These are phyloP conservation scores for Chelonus insularis DNA, from an alignment of 1,140 invertebrate genomes.

Conservation along the genomic window DNA sequence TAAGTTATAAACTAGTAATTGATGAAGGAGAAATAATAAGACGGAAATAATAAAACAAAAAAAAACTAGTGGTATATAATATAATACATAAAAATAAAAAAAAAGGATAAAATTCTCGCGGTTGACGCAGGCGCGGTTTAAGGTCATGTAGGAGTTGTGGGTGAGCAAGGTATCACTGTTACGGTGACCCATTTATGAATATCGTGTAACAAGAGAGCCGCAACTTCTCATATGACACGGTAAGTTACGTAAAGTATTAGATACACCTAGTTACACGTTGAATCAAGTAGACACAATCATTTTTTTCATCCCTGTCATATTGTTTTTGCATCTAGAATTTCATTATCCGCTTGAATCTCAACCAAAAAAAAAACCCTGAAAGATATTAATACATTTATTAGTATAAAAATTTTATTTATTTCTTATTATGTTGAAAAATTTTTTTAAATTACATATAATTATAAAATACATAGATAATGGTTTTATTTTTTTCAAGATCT, in stretches of 20 bases:
- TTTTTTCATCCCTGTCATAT: background rate
- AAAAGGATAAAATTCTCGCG: background rate
- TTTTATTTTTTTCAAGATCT: too few species aligned
- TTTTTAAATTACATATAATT: too few species aligned
- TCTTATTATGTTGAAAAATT: background rate
- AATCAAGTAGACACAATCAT: constrained; percentile 18
- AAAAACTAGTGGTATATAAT: too few species aligned
- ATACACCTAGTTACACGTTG: constrained; percentile 31
- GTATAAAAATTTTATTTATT: background rate
- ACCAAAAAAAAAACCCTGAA: too few species aligned
- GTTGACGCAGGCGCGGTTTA: background rate
- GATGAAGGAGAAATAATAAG: too few species aligned
- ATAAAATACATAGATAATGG: too few species aligned
- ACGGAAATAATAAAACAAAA: too few species aligned
- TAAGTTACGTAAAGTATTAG: constrained; percentile 37
- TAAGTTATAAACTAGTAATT: too few species aligned
- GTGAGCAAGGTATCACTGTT: constrained; percentile 1
- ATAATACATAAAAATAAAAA: background rate
- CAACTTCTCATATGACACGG: constrained; percentile 33
- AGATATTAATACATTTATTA: too few species aligned
- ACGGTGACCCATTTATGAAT: constrained; percentile 41
- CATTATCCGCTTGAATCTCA: background rate
- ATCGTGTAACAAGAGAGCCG: constrained; percentile 36
- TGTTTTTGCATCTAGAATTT: constrained; percentile 4
- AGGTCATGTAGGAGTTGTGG: background rate